These are phyloP conservation scores for Hemicentrotus pulcherrimus DNA, from an alignment of 35 echinoderm and acorn worm genomes.

Conservation along the genomic window DNA sequence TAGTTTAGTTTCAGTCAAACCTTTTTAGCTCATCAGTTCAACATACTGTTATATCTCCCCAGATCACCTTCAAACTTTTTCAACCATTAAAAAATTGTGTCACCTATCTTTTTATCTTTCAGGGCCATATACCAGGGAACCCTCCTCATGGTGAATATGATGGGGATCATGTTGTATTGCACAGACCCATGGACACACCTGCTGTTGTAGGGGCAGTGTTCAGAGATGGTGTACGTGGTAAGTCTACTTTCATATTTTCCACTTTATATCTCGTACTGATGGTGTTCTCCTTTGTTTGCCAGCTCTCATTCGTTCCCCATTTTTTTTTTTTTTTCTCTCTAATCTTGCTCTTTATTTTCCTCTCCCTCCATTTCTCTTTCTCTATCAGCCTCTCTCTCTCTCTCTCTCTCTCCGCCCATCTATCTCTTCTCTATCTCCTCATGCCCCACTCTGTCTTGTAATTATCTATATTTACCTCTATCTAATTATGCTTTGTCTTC, in stretches of 20 bases:
- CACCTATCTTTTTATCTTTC: background rate
- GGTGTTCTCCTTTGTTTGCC: too few relatives aligned
- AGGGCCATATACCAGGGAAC: background rate
- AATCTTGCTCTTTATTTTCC: too few relatives aligned
- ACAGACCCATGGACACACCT: conserved; percentile 9
- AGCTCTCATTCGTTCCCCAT: too few relatives aligned
- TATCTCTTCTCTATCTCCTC: too few relatives aligned
- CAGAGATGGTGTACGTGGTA: background rate
- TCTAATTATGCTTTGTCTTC: background rate
- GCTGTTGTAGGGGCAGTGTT: conserved; percentile 11
- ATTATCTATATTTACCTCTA: background rate
- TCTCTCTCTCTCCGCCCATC: background rate
- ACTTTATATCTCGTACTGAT: too few relatives aligned
- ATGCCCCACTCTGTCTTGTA: too few relatives aligned
- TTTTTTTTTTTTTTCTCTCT: too few relatives aligned
- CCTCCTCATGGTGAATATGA: background rate
- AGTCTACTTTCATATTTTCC: background rate
- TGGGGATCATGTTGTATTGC: background rate
- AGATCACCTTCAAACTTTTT: background rate
- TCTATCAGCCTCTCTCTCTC: background rate
- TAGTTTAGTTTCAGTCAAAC: too few relatives aligned
- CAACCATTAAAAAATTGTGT: background rate
- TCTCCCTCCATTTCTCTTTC: too few relatives aligned
- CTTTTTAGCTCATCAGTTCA: too few relatives aligned
- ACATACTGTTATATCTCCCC: background rate